Evolutionary conservation across 2,113 vertebrate species (phyloP), one percentile per base, ranked within the genome.

Genomic region (Micronycteris hirsuta): DNA sequence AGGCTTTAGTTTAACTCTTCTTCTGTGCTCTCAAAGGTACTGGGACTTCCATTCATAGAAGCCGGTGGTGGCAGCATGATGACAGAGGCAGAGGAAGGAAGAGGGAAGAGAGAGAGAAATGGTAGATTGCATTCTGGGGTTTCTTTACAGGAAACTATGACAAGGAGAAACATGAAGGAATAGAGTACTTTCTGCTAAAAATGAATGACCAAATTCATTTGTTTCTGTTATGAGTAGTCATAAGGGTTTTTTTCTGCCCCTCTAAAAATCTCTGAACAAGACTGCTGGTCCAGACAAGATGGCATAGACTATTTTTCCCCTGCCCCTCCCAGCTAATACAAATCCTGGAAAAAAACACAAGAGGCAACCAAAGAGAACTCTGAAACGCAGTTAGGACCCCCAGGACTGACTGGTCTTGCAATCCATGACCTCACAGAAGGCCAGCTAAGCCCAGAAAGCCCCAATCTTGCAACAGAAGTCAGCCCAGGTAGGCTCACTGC

Each of bases 181-280:
- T 15, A 36, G 13, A 88, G 5, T 49, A 70, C n/a, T 85, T 88
- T 88, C 45, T 58, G 36, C 28, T 61, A 19, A 84, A 86, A 86
- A 95, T 19, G 80, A 91, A 94, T 65, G 63, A 78, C 10, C n/a
- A 77, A 94, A 95, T 43, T 31, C 17, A 31, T 68, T 80, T 77
- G 54, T 5, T 73, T 45, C 43, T 65, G 33, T 49, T 58, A 70
- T 33, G 36, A 17, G 33, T 63, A 89, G 52, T 78, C 36, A 49
- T 89, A 76, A 45, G 28, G 36, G 12, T 28, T 89, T 43, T 89
- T 9, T 56, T 9, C 31, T 28, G 49, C 43, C 36, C 56, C 47
- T 12, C 54, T 81, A 47, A 31, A 70, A 91, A 47, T 24, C 20
- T 41, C 33, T 33, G 67, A 86, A 36, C 41, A 83, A 89, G 80